phyloP scores from a whole-genome alignment of 2,113 vertebrate genomes.

The Struthidea cinerea region DNA sequence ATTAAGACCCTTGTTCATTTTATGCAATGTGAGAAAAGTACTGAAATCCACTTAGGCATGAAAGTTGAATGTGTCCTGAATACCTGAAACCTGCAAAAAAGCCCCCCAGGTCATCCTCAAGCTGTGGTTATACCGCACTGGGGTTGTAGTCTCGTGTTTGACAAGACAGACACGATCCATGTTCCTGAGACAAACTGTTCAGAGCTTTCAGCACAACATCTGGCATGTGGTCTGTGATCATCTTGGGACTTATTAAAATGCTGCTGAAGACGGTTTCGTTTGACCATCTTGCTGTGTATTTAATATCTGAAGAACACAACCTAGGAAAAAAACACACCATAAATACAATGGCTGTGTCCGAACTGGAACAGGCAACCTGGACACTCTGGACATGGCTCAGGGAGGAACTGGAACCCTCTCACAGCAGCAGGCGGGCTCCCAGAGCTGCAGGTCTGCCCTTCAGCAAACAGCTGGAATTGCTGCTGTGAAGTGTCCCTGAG shows the following conservation, averaged over 20 bases:
- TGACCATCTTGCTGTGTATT: conserved; percentile 83
- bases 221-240: conserved; percentile 94
- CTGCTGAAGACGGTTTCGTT: conserved; percentile 80
- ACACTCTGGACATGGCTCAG: background rate
- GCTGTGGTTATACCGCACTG: background rate
- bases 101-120: rapidly evolving
- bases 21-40: background rate
- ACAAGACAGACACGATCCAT: conserved; percentile 72
- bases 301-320: conserved; percentile 80
- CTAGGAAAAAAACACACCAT: conserved; percentile 44
- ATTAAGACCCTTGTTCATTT: background rate
- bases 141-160: conserved; percentile 20
- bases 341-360: background rate
- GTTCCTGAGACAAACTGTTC: conserved; percentile 73
- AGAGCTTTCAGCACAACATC: conserved; percentile 83
- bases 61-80: background rate
- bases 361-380: background rate
- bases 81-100: background rate
- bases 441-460: background rate
- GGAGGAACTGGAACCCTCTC: background rate
- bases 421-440: background rate
- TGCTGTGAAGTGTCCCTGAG: background rate
- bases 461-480: background rate
- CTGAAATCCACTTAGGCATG: background rate
- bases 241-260: conserved; percentile 91